Base-by-base conservation (phyloP, 1,140 invertebrate species). In the Macrocentrus cingulum region DNA sequence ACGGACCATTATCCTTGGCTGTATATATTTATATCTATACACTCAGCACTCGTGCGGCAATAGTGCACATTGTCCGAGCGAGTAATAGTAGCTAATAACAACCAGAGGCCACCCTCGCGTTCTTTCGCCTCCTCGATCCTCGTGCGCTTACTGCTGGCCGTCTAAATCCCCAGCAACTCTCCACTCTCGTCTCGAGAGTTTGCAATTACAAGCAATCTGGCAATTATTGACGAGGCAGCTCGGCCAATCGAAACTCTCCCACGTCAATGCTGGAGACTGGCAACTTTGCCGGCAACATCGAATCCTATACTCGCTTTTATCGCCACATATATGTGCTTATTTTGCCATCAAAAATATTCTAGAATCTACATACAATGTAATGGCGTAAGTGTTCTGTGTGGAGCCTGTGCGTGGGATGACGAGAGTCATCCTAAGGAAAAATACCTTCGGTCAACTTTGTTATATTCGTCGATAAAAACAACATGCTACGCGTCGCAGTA, bases 141-240 rank as follows among this genome's bases (percentile, higher is more conserved):
- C 36, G n/a, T n/a, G n/a, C 36, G 11, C 9, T 2, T 39, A 34
- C n/a, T 13, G 36, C 36, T 11, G 2, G 36, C n/a, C n/a, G 36
- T 15, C 36, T 4, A 11, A 15, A 13, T 39, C 8, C 51, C 49
- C 42, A 29, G 19, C 60, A 56, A 50, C 61, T 51, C 60, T 63
- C 61, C 52, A 62, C 56, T n/a, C n/a, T 68, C 62, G 70, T 75
- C 71, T 73, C 70, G 62, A 75, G 70, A 69, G 70, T 65, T 71
- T 69, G 68, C 71, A 74, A 74, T 75, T 74, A 74, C 71, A 70
- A 74, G 68, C 73, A 74, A 75, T 74, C 71, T 70, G 71, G 69
- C 73, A 75, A 75, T 72, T 69, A 75, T 70, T 68, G 65, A 62
- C 59, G 66, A 65, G 65, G 62, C 61, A 64, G 60, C 59, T 54